Conservation (phyloP, 2,888 invertebrate species). For the Tuberolachnus salignus region DNA sequence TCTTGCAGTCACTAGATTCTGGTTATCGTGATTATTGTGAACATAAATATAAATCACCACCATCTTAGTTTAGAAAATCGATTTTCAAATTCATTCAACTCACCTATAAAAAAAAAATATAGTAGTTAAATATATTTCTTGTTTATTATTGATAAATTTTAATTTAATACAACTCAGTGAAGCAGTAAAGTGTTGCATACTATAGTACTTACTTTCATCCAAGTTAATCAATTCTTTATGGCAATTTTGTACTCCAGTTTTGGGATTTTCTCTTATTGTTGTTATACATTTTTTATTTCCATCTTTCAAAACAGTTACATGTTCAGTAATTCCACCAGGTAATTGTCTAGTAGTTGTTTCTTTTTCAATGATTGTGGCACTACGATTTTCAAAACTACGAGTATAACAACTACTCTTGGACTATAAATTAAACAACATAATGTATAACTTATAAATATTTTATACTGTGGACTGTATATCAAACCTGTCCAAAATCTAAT, state of each 20-base stretch:
- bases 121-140: background rate
- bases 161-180: background rate
- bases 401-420: background rate
- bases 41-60: background rate
- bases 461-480: background rate
- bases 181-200: background rate
- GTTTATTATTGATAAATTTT: background rate
- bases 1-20: too few relatives aligned
- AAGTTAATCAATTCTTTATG: constrained; percentile 22
- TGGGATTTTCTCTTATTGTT: constrained; percentile 27
- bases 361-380: constrained; percentile 38
- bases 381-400: background rate
- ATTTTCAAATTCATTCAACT: constrained; percentile 43
- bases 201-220: constrained; percentile 36
- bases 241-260: constrained; percentile 1
- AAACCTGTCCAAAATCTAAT: constrained; percentile 4
- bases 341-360: constrained; percentile 20
- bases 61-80: constrained; percentile 29
- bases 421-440: constrained; percentile 8
- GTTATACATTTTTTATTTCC: constrained; percentile 26
- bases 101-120: background rate
- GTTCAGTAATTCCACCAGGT: constrained; percentile 26
- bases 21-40: too few relatives aligned
- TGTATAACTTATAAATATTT: background rate
- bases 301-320: constrained; percentile 28